Evolutionary conservation across 2,113 vertebrate genomes (phyloP).

Genomic region (Malurus alboscapulatus): DNA sequence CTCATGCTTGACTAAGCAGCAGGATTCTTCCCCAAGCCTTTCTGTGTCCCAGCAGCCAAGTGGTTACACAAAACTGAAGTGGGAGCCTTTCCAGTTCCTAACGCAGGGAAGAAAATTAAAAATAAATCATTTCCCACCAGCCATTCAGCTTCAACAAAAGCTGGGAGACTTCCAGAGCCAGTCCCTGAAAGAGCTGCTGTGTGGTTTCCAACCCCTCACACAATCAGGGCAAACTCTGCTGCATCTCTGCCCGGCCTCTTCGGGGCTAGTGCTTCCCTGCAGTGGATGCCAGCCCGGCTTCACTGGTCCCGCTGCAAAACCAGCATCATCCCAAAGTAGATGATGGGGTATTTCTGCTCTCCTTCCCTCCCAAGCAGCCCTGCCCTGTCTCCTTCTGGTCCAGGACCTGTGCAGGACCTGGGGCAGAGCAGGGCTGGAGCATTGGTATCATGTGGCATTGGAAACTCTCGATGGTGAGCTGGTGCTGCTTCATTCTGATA

Average conservation of each 20-base stretch:
- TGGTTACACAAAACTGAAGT: conserved; percentile 49
- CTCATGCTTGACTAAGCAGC: background rate
- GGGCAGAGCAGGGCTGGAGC: background rate
- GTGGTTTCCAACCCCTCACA: conserved; percentile 34
- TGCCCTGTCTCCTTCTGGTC: accelerated
- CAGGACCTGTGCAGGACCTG: accelerated
- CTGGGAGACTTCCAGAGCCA: conserved; percentile 47
- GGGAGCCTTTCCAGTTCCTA: conserved; percentile 59
- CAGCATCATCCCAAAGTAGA: background rate
- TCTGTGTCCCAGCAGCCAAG: conserved; percentile 46
- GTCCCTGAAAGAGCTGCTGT: conserved; percentile 53
- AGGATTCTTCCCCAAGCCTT: conserved; percentile 6
- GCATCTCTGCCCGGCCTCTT: background rate
- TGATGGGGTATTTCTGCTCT: background rate
- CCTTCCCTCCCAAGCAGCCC: background rate
- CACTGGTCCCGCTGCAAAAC: background rate
- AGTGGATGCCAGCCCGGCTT: background rate
- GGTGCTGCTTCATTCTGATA: background rate
- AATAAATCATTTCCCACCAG: conserved; percentile 62
- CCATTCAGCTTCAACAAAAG: conserved; percentile 64
- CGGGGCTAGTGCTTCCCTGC: background rate
- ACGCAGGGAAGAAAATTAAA: conserved; percentile 48
- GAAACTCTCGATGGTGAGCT: background rate
- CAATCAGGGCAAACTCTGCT: conserved; percentile 39
- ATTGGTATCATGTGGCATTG: background rate